Conservation (phyloP, 1,140 invertebrate species). For the Drosophila kikkawai region DNA sequence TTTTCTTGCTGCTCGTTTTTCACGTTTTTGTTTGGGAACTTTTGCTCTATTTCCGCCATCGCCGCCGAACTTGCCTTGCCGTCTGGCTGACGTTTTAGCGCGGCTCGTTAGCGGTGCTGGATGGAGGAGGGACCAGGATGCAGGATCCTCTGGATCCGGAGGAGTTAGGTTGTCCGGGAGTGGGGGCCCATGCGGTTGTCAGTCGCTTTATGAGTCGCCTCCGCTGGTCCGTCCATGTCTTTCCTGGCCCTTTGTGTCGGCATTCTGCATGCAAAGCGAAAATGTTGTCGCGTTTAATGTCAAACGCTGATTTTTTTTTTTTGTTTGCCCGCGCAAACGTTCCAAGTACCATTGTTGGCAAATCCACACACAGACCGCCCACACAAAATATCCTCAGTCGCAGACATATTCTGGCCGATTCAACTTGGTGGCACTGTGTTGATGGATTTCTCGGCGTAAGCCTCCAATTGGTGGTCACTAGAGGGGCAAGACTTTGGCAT, state of each 20-base stretch:
- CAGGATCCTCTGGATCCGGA: background rate
- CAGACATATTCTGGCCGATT: slow-evolving; percentile 66
- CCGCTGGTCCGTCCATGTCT: slow-evolving; percentile 15
- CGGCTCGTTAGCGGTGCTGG: slow-evolving; percentile 54
- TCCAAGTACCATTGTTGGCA: slow-evolving; percentile 13
- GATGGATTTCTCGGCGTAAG: slow-evolving; percentile 73
- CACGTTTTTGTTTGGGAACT: slow-evolving; percentile 56
- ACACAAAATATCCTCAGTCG: slow-evolving; percentile 7
- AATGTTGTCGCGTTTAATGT: slow-evolving; percentile 82
- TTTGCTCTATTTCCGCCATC: slow-evolving; percentile 80
- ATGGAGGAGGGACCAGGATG: background rate
- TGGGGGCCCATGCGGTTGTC: slow-evolving; percentile 61
- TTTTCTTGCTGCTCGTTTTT: slow-evolving; percentile 31
- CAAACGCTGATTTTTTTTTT: slow-evolving; percentile 58
- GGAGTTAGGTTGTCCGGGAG: slow-evolving; percentile 1
- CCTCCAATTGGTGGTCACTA: slow-evolving; percentile 41
- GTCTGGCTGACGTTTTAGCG: slow-evolving; percentile 75
- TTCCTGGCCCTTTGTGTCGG: slow-evolving; percentile 63
- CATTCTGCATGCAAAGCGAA: slow-evolving; percentile 76
- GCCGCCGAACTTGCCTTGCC: slow-evolving; percentile 1
- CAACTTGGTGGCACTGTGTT: slow-evolving; percentile 55
- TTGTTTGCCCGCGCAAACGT: background rate
- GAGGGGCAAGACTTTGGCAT: background rate
- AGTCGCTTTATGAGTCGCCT: slow-evolving; percentile 69
- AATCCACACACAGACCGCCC: background rate